These are phyloP conservation scores for Spialia ferax DNA, from an alignment of 2,888 invertebrate species.

Conservation along the genomic window DNA sequence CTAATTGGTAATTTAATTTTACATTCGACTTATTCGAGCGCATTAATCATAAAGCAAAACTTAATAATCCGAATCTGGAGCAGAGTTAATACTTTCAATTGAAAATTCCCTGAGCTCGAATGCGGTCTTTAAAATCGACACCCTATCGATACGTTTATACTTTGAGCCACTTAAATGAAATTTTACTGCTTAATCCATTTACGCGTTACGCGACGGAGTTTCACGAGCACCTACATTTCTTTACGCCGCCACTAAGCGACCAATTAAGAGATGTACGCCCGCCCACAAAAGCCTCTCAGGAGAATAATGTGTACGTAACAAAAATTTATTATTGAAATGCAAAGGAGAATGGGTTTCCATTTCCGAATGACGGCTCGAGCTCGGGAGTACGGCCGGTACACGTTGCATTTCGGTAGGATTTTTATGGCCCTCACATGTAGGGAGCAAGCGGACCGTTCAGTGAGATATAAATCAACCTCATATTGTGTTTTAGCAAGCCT, in stretches of 20 bases:
- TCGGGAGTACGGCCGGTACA: slow-evolving; percentile 12
- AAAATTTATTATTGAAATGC: slow-evolving; percentile 27
- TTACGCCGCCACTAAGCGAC: slow-evolving; percentile 56
- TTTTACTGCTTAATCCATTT: slow-evolving; percentile 47
- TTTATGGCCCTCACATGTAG: slow-evolving; percentile 83
- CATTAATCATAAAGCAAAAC: slow-evolving; percentile 24
- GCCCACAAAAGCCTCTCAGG: slow-evolving; percentile 37
- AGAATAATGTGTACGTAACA: slow-evolving; percentile 24
- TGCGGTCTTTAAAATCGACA: slow-evolving; percentile 34
- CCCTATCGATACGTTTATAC: slow-evolving; percentile 18
- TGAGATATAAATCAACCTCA: slow-evolving; percentile 86
- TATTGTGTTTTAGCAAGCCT: slow-evolving; percentile 88
- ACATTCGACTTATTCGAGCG: background rate
- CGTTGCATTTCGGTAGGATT: slow-evolving; percentile 60
- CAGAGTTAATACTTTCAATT: slow-evolving; percentile 7
- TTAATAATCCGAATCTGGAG: slow-evolving; percentile 31
- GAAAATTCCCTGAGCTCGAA: slow-evolving; percentile 2
- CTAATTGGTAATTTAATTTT: slow-evolving; percentile 17
- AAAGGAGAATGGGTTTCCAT: slow-evolving; percentile 26
- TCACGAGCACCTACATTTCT: slow-evolving; percentile 53
- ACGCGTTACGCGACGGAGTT: slow-evolving; percentile 54
- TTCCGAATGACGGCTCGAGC: slow-evolving; percentile 29
- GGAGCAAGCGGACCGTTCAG: slow-evolving; percentile 79
- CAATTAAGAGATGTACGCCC: slow-evolving; percentile 57
- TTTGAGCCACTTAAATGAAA: slow-evolving; percentile 15